phyloP scores from a whole-genome alignment of 2,888 invertebrate species.

The Drosophila colorata region DNA sequence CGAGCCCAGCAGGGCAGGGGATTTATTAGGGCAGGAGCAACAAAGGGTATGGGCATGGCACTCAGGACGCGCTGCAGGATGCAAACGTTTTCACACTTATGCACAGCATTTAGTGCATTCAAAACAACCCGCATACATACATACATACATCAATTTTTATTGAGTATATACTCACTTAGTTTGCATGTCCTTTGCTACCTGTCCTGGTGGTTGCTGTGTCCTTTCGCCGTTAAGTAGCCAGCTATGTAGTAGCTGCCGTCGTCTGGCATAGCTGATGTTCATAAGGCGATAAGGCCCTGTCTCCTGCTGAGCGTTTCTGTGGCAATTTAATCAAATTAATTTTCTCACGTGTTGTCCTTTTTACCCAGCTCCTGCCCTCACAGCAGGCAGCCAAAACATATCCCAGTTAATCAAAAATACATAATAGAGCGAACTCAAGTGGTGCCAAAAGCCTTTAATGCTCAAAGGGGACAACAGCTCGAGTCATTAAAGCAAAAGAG shows the following conservation, averaged over 20 bases:
- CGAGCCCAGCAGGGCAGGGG: not conserved
- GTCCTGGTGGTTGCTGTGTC: conserved; percentile 34
- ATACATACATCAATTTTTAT: conserved; percentile 1
- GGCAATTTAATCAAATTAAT: conserved; percentile 84
- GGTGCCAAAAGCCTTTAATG: not conserved
- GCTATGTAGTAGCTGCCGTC: conserved; percentile 45
- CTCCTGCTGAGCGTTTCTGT: conserved; percentile 81
- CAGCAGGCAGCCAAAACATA: conserved; percentile 36
- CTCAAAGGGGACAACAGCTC: not conserved
- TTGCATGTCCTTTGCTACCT: conserved; percentile 19
- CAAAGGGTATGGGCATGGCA: conserved; percentile 1
- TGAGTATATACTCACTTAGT: not conserved
- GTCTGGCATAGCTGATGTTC: conserved; percentile 56
- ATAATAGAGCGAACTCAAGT: not conserved
- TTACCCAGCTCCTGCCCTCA: conserved; percentile 17
- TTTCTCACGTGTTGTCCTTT: conserved; percentile 79
- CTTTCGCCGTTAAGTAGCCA: conserved; percentile 65
- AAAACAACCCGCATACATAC: conserved; percentile 67
- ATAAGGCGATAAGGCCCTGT: conserved; percentile 58
- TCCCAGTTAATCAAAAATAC: conserved; percentile 11
- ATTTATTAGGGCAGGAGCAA: not conserved
- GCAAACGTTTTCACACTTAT: conserved; percentile 72
- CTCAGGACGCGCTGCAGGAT: conserved; percentile 32
- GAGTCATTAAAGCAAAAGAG: too few relatives aligned
- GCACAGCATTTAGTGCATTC: conserved; percentile 68